Conservation (phyloP, 2,888 invertebrate genomes). For the Ganaspis brasiliensis region DNA sequence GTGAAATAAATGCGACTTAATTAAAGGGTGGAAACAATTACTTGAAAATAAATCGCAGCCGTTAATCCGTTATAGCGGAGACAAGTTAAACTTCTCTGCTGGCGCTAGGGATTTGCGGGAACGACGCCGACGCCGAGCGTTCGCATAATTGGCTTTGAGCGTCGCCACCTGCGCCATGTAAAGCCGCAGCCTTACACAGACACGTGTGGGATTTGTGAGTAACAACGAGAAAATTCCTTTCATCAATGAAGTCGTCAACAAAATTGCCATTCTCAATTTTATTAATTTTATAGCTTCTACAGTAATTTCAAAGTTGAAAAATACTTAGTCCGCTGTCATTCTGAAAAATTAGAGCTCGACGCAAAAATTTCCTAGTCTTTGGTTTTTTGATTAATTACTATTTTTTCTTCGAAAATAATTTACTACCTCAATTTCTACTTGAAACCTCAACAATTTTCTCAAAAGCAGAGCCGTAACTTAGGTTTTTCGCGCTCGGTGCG, state of each 20-base stretch:
- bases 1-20: conserved; percentile 79
- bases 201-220: conserved; percentile 26
- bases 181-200: conserved; percentile 67
- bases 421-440: too few species aligned
- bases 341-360: too few species aligned
- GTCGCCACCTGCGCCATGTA: conserved; percentile 78
- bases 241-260: conserved; percentile 32
- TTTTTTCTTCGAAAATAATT: too few species aligned
- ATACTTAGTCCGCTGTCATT: too few species aligned
- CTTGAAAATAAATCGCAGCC: conserved; percentile 76
- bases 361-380: too few species aligned
- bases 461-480: too few species aligned
- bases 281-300: background rate
- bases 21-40: conserved; percentile 79
- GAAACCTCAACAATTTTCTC: too few species aligned
- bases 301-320: too few species aligned
- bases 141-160: conserved; percentile 81
- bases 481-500: too few species aligned
- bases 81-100: conserved; percentile 76
- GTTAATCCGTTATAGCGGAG: conserved; percentile 80
- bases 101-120: conserved; percentile 72
- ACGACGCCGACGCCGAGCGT: conserved; percentile 73
- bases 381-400: too few species aligned
- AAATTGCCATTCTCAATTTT: background rate
- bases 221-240: conserved; percentile 36